Base-by-base conservation (phyloP, 2,797 vertebrate species). In the Siniperca undulata region DNA sequence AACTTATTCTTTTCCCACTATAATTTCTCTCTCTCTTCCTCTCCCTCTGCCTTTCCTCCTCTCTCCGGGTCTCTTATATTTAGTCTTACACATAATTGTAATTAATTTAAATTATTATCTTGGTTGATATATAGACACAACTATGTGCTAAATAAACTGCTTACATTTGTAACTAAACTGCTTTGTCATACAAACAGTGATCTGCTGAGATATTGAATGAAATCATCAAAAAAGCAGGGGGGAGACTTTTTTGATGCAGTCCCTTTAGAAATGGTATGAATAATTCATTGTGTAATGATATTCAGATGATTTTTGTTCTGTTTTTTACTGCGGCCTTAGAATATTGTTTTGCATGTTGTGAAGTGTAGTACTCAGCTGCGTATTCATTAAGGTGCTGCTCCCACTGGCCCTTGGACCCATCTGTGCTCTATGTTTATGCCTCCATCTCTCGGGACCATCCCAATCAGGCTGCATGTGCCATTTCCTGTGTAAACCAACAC, bases 371-470 rank as follows among this genome's bases (percentile, higher is more conserved):
- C 94, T 95, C 95, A 95, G 95, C 95, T 95, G 95, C 92, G 93
- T 93, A 93, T 94, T 95, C 95, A 95, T 95, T 95, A 95, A 95
- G 95, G 95, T 95, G 94, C 93, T 92, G 95, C 91, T 95, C 95
- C 95, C 95, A 91, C 89, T 93, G 94, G 95, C 94, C 95, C 94
- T 84, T 92, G 94, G 94, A 93, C 95, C 94, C 95, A 95, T 95
- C 95, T 95, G 95, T 92, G 94, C 93, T 93, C 94, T 93, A 88
- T 93, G 94, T 94, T 95, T 94, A 94, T 93, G 93, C 91, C 88
- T 81, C 70, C 0, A 27, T 92, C 94, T 93, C 95, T 11, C 34
- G 94, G 92, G 95, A 94, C 87, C 20, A 13, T 89, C 93, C 94
- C 94, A 94, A 94, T 95, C 95, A 94, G 93, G 88, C 94, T 93